Percentiles rank a stretch among this genome's conserved stretches.
phyloP scores from a whole-genome alignment of 2,888 invertebrate species.

The Zeuzera pyrina region DNA sequence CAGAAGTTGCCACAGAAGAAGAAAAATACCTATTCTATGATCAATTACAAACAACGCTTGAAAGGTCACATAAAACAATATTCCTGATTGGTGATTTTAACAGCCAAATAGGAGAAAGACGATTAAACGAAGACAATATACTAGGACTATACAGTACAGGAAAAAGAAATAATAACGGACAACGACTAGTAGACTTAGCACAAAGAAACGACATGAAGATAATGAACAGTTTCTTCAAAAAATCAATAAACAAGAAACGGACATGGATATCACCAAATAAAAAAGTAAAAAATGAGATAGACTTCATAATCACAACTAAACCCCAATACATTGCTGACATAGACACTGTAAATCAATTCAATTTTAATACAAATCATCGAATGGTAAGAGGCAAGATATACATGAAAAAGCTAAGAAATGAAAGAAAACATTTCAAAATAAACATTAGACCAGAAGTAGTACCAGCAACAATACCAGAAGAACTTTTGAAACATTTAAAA shows the following conservation, averaged over 20 bases:
- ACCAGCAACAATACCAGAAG: too few species aligned
- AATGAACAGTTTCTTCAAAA: slow-evolving; percentile 1
- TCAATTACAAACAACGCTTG: not conserved
- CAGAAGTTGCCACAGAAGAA: not conserved
- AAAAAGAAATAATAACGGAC: not conserved
- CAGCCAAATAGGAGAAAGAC: not conserved
- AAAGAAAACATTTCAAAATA: too few species aligned
- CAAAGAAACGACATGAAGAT: not conserved
- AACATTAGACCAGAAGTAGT: too few species aligned
- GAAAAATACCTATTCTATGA: not conserved
- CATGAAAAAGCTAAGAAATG: too few species aligned
- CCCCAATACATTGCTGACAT: too few species aligned
- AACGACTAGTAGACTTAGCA: not conserved
- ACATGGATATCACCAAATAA: slow-evolving; percentile 1
- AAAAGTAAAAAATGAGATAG: not conserved
- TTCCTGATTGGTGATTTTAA: slow-evolving; percentile 1
- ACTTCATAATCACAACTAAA: too few species aligned
- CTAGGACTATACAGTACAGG: not conserved
- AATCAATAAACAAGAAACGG: not conserved
- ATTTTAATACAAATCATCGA: too few species aligned
- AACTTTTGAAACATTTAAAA: too few species aligned
- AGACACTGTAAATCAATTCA: too few species aligned
- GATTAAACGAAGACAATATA: not conserved
- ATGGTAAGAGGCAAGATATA: too few species aligned
- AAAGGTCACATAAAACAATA: not conserved